Evolutionary conservation across 2,888 invertebrate species (phyloP).

Genomic region (Troilus luridus): DNA sequence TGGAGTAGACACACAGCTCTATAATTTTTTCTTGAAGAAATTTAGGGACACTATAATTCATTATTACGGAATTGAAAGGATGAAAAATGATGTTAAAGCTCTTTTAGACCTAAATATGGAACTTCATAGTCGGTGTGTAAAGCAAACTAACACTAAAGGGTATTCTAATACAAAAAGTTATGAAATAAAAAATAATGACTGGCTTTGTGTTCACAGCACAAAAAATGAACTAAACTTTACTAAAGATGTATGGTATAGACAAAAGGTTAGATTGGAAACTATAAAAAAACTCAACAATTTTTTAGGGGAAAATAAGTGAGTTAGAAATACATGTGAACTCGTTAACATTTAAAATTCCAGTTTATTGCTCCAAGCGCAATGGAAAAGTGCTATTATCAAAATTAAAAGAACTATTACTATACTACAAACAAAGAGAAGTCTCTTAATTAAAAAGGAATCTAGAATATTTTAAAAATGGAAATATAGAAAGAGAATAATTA

Average conservation of each 20-base stretch:
- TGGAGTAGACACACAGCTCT: slow-evolving; percentile 63
- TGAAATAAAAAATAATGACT: slow-evolving; percentile 61
- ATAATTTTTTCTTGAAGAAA: slow-evolving; percentile 64
- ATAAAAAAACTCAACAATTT: slow-evolving; percentile 57
- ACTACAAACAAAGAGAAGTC: no score
- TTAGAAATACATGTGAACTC: background rate
- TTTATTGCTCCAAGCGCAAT: no score
- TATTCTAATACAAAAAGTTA: slow-evolving; percentile 64
- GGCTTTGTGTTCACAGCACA: slow-evolving; percentile 63
- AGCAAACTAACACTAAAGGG: slow-evolving; percentile 63
- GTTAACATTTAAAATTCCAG: no score
- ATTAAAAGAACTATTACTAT: no score
- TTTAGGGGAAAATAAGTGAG: background rate
- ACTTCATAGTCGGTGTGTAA: slow-evolving; percentile 62
- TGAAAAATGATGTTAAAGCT: slow-evolving; percentile 63
- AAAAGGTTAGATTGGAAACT: slow-evolving; percentile 60
- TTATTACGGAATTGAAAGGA: slow-evolving; percentile 64
- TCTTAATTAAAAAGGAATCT: no score
- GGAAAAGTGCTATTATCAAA: no score
- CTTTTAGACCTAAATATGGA: slow-evolving; percentile 63
- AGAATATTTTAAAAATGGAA: no score
- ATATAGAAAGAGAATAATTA: no score
- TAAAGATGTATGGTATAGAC: slow-evolving; percentile 62
- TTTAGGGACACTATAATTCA: slow-evolving; percentile 62
- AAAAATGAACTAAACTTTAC: slow-evolving; percentile 65